Base-by-base conservation (phyloP, 2,888 invertebrate genomes). In the Orchesella flavescens region DNA sequence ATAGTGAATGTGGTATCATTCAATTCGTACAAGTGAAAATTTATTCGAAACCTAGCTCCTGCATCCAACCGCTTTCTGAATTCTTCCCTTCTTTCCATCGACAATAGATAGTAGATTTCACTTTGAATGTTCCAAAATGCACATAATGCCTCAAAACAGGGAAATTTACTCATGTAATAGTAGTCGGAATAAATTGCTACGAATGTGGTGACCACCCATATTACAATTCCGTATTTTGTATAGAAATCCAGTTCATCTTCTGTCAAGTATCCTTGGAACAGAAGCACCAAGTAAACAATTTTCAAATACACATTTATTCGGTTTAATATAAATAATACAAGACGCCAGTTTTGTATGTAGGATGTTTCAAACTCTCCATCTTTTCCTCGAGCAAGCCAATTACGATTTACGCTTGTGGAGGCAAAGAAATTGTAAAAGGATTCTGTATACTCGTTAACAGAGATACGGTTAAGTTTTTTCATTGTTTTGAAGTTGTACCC, bases 101-200 rank as follows among this genome's bases (percentile, higher is more conserved):
- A 71, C 15, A 71, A 63, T 1, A 7, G 23, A 0, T 65, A 15
- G 23, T 34, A 79, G 43, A 79, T 79, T 55, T 79, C 79, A 57
- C 65, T 79, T 34, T 79, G 79, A 55, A 79, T 15, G 49, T 79
- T 66, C 79, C 79, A 79, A 65, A 79, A 79, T 1, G 79, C 15
- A 34, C 79, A 79, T 0, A 79, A 19, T 0, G 63, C 57, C 53
- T 79, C 79, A 23, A 79, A 79, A 9, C 43, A 65, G 44, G 79
- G 79, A 24, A 72, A 79, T 21, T 46, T 72, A 10, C 43, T 53
- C 65, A 57, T 44, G 66, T 72, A 79, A 55, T 79, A 79, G 17
- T 57, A 72, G 44, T 79, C 79, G 1, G 79, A 79, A 17, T 72
- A 79, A 7, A 79, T 9, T 0, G 72, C 65, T 1, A 79, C 72